phyloP scores from a whole-genome alignment of 2,888 invertebrate species.

The Neoaliturus tenellus region DNA sequence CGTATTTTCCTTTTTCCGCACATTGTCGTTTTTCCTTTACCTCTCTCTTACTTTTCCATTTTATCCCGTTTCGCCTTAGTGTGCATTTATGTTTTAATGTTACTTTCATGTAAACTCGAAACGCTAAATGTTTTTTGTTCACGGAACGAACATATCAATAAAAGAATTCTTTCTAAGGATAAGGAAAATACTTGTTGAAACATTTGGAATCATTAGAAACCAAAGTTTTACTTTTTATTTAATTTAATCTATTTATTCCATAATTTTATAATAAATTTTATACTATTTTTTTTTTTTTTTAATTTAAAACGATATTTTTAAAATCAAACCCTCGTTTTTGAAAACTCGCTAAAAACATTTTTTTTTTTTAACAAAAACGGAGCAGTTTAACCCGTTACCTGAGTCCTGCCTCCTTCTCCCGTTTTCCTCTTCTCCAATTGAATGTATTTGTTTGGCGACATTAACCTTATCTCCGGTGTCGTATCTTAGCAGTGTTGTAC shows the following conservation, averaged over 20 bases:
- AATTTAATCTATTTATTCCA: too few relatives aligned
- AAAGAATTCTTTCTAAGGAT: too few relatives aligned
- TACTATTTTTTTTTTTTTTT: too few relatives aligned
- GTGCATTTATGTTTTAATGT: conserved; percentile 38
- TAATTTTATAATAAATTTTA: too few relatives aligned
- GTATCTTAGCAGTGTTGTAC: conserved; percentile 56
- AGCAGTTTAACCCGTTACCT: not conserved
- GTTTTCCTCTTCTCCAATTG: too few relatives aligned
- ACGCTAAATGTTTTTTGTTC: not conserved
- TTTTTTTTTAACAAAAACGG: not conserved
- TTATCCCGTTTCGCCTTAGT: conserved; percentile 29
- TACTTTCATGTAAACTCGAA: conserved; percentile 1
- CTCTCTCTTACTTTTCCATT: conserved; percentile 26
- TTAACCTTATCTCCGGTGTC: conserved; percentile 54
- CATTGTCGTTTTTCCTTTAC: conserved; percentile 56
- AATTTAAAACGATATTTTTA: too few relatives aligned
- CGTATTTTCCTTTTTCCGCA: conserved; percentile 56
- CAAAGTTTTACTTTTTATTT: too few relatives aligned
- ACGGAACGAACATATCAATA: too few relatives aligned
- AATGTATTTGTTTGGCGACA: conserved; percentile 57
- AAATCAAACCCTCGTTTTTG: too few relatives aligned
- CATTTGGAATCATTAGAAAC: too few relatives aligned
- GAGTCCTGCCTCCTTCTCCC: not conserved
- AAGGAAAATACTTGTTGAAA: too few relatives aligned
- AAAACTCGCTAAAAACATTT: too few relatives aligned